Evolutionary conservation across 2,113 vertebrate genomes (phyloP), one percentile per base, ranked within the genome.

Genomic region (Ictidomys tridecemlineatus): DNA sequence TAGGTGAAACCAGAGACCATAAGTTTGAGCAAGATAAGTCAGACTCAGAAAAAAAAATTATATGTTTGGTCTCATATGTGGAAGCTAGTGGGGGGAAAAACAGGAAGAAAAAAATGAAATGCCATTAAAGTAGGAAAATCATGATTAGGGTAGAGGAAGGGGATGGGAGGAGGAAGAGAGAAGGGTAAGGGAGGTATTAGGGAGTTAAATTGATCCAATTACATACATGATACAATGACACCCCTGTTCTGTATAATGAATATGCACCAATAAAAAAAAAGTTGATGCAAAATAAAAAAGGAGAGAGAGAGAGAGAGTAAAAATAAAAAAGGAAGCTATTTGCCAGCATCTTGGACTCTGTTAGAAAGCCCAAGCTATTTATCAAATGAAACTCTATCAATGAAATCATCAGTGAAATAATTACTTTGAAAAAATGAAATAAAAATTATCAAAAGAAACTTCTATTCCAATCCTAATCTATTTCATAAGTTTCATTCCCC

Each of bases 371-470:
- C 65, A 70, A 88, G 65, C 48, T 63, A 82, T 51, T 78, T 84
- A 84, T 74, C 28, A 86, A 85, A 53, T 45, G 45, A 70, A 82
- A 32, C 34, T 42, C n/a, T 65, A 53, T 72, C 39, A 24, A 4
- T 86, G 90, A 51, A 51, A 95, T 88, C 69, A 72, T 76, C 32
- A 65, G 17, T 69, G 12, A 86, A 86, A 42, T 42, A 13, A 76
- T 72, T 42, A 26, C 58, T 79, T 16, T 72, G 20, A 73, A 80
- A 45, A 79, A 73, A 45, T 26, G 16, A 87, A 51, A 61, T 76
- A 34, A 93, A 90, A 86, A 83, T 37, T 34, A 73, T 91, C 69
- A 84, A 67, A 78, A 48, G 45, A 87, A 88, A 78, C 77, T 7
- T 34, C 8, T 48, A 73, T 65, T 17, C 22, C 58, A 92, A 82